These are phyloP conservation scores for Amorpha juglandis DNA, from an alignment of 2,888 invertebrate genomes.

Conservation along the genomic window DNA sequence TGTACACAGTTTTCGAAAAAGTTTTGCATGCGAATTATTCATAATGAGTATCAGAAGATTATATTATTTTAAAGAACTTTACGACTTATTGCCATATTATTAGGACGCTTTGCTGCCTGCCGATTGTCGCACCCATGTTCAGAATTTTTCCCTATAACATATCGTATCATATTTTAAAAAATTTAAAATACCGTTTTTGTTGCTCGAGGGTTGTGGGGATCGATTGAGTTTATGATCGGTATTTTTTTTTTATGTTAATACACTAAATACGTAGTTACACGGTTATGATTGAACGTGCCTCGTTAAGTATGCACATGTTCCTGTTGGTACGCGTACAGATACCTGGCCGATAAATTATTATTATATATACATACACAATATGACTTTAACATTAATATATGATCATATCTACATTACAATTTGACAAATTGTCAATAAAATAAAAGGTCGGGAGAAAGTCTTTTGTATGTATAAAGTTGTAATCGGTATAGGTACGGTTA, in stretches of 20 bases:
- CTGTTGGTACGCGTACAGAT: background rate
- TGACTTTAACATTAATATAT: background rate
- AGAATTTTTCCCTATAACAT: slow-evolving; percentile 65
- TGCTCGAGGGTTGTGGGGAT: slow-evolving; percentile 72
- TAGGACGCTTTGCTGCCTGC: slow-evolving; percentile 68
- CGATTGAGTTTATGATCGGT: slow-evolving; percentile 73
- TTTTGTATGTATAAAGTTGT: too few species aligned
- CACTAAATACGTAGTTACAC: slow-evolving; percentile 66
- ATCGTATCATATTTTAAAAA: slow-evolving; percentile 60
- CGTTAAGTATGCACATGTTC: slow-evolving; percentile 22
- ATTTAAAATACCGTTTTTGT: slow-evolving; percentile 64
- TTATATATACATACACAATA: slow-evolving; percentile 6
- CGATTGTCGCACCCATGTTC: slow-evolving; percentile 64
- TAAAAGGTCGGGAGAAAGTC: too few species aligned
- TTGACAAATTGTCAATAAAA: background rate
- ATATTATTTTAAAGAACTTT: slow-evolving; percentile 63
- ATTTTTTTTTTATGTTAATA: slow-evolving; percentile 77
- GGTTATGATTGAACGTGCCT: slow-evolving; percentile 47
- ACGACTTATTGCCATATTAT: slow-evolving; percentile 65
- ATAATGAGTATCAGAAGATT: slow-evolving; percentile 67
- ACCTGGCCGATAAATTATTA: background rate
- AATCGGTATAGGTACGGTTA: too few species aligned
- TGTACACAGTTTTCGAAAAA: slow-evolving; percentile 76
- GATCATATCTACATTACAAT: background rate
- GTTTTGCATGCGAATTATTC: slow-evolving; percentile 74